A percentile compares a stretch with the other conserved stretches of the same genome.
Evolutionary conservation across 2,888 invertebrate genomes (phyloP).

Genomic region (Brenthis hecate): DNA sequence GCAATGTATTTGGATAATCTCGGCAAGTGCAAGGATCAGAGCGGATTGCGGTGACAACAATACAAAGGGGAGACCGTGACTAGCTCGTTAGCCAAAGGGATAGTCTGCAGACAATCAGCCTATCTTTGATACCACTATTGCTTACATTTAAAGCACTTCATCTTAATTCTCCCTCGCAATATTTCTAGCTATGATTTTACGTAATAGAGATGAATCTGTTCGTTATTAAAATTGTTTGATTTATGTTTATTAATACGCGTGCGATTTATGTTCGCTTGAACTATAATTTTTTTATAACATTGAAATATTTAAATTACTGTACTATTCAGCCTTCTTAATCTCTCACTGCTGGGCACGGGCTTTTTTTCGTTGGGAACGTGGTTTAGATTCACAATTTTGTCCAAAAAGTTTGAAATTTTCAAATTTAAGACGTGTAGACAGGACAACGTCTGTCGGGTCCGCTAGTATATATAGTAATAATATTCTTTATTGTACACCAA

Average conservation of each 20-base stretch:
- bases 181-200: slow-evolving; percentile 31
- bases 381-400: too few relatives aligned
- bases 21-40: slow-evolving; percentile 46
- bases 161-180: slow-evolving; percentile 35
- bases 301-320: too few relatives aligned
- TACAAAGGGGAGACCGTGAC: slow-evolving; percentile 50
- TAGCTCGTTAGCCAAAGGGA: slow-evolving; percentile 56
- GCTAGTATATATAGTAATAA: too few relatives aligned
- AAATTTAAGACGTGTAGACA: too few relatives aligned
- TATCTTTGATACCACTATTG: slow-evolving; percentile 41
- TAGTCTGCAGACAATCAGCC: slow-evolving; percentile 46
- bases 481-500: too few relatives aligned
- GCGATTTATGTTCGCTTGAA: slow-evolving; percentile 1
- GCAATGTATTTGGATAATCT: slow-evolving; percentile 45
- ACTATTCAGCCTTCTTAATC: too few relatives aligned
- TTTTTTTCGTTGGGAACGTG: too few relatives aligned
- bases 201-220: slow-evolving; percentile 31
- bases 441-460: too few relatives aligned
- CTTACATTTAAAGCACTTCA: slow-evolving; percentile 39
- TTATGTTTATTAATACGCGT: slow-evolving; percentile 22
- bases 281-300: neutral
- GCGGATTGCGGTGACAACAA: slow-evolving; percentile 47
- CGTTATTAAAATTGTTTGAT: slow-evolving; percentile 33
- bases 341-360: too few relatives aligned
- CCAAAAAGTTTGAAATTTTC: too few relatives aligned